Conservation (phyloP, 1,140 invertebrate genomes). For the Coboldia fuscipes region DNA sequence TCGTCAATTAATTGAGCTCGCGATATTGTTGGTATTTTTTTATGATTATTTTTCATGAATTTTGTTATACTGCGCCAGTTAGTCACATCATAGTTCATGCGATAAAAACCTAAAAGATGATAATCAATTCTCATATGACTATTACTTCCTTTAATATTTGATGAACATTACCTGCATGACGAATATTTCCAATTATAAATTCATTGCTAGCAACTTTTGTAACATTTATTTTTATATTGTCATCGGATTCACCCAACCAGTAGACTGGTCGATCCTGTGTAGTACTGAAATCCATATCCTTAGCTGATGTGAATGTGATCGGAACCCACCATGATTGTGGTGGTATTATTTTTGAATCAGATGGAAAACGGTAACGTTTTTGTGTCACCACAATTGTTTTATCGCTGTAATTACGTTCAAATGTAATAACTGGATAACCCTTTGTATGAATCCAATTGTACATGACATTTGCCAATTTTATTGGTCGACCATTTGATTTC, state of each 20-base stretch:
- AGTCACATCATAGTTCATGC: slow-evolving; percentile 28
- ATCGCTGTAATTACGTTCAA: slow-evolving; percentile 39
- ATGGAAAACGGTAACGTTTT: no score
- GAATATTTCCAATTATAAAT: not conserved
- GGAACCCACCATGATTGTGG: slow-evolving; percentile 58
- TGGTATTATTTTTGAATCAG: slow-evolving; percentile 10
- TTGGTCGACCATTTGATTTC: no score
- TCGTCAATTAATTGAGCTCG: slow-evolving; percentile 53
- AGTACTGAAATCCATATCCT: slow-evolving; percentile 1
- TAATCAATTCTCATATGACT: no score
- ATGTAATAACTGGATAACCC: slow-evolving; percentile 62
- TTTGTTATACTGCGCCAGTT: slow-evolving; percentile 26
- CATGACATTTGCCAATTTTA: no score
- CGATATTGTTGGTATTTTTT: slow-evolving; percentile 35
- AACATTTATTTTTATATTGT: slow-evolving; percentile 10
- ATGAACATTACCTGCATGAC: slow-evolving; percentile 9
- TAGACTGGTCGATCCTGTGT: slow-evolving; percentile 22
- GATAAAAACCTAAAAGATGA: slow-evolving; percentile 31
- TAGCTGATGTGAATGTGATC: slow-evolving; percentile 59
- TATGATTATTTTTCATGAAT: slow-evolving; percentile 18
- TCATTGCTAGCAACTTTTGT: not conserved
- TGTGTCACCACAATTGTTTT: slow-evolving; percentile 32
- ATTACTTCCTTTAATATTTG: slow-evolving; percentile 14
- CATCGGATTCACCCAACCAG: slow-evolving; percentile 18
- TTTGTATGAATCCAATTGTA: slow-evolving; percentile 82